A percentile compares a stretch with the other conserved stretches of the same genome.
Conservation (phyloP, 1,140 invertebrate genomes). For the Cyclina sinensis region DNA sequence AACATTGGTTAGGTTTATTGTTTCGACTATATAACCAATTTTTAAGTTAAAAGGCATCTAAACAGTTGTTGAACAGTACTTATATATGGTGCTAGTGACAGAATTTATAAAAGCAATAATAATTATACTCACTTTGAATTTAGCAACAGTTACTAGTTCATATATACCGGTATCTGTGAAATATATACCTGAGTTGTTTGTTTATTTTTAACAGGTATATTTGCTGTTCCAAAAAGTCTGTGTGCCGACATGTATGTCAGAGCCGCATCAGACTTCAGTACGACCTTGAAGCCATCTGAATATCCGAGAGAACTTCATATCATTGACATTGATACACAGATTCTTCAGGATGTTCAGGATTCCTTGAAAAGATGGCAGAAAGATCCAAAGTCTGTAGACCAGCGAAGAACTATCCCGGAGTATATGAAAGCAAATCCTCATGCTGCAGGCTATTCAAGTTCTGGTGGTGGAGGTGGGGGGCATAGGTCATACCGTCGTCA, state of each 20-base stretch:
- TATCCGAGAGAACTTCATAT: slow-evolving; percentile 65
- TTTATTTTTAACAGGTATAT: slow-evolving; percentile 74
- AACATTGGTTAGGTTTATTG: too few species aligned
- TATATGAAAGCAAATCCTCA: slow-evolving; percentile 15
- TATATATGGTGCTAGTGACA: too few species aligned
- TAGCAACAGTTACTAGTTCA: too few species aligned
- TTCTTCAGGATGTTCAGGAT: slow-evolving; percentile 11
- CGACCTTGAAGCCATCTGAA: neutral
- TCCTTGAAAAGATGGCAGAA: slow-evolving; percentile 45
- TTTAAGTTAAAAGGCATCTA: too few species aligned
- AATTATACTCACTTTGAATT: too few species aligned
- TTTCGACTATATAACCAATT: too few species aligned
- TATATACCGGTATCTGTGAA: too few species aligned
- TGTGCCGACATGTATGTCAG: slow-evolving; percentile 68
- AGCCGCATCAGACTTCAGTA: slow-evolving; percentile 56
- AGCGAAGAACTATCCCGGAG: neutral
- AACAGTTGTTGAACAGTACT: too few species aligned
- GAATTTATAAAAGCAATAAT: too few species aligned
- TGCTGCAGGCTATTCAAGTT: neutral
- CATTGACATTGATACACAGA: slow-evolving; percentile 63
- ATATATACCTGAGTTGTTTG: too few species aligned
- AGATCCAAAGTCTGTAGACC: slow-evolving; percentile 21
- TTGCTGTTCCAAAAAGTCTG: slow-evolving; percentile 69
- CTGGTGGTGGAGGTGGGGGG: neutral
- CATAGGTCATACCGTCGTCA: neutral